These are phyloP conservation scores for Tangara arthus DNA, from an alignment of 2,797 vertebrate species.

Conservation along the genomic window DNA sequence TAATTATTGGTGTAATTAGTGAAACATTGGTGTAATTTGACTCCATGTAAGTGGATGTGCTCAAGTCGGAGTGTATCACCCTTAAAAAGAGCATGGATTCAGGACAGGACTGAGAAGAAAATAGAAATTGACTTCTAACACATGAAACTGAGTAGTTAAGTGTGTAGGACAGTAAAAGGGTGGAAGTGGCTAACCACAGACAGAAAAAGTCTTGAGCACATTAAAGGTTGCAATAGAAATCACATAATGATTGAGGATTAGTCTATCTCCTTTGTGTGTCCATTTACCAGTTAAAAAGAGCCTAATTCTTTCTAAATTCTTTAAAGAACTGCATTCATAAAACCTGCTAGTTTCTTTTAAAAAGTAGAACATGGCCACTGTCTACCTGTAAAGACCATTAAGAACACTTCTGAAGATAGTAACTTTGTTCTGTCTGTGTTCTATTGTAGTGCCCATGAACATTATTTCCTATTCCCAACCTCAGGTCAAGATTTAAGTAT, in stretches of 20 bases:
- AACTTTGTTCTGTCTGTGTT: neutral
- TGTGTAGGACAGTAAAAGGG: neutral
- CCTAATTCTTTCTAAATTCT: neutral
- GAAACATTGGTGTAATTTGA: neutral
- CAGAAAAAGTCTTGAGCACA: neutral
- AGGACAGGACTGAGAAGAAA: neutral
- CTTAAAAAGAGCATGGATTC: neutral
- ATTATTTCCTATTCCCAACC: neutral
- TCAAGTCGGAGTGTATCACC: neutral
- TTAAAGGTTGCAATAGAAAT: neutral
- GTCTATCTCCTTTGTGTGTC: neutral
- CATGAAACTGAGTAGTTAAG: neutral
- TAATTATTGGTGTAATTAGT: neutral
- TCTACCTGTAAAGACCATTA: neutral
- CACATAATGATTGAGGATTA: neutral
- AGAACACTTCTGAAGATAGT: neutral
- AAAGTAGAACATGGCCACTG: neutral
- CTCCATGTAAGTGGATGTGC: fast-evolving
- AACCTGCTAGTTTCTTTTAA: neutral
- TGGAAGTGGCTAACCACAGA: neutral
- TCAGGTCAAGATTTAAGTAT: neutral
- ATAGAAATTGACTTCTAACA: neutral
- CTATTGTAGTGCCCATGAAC: neutral
- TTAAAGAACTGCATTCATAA: neutral
- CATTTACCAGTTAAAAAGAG: neutral